Evolutionary conservation across 2,797 vertebrate species (phyloP).

Genomic region (Agapornis canus): DNA sequence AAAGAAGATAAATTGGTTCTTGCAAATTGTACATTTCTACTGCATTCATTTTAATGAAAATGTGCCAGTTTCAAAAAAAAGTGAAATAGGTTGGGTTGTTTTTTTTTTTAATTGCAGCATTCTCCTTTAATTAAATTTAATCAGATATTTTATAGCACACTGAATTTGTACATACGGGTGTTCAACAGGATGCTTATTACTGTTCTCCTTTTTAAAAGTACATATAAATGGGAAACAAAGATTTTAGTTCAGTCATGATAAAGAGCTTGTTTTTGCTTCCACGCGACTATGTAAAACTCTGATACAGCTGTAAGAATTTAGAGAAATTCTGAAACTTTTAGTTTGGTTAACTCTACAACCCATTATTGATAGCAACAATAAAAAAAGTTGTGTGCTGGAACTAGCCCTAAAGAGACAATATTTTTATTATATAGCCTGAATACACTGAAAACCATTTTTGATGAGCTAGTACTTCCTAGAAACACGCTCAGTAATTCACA

Average conservation of each 20-base stretch:
- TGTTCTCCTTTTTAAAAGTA: neutral
- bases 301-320: neutral
- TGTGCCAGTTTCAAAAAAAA: neutral
- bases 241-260: neutral
- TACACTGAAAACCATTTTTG: neutral
- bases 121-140: slow-evolving; percentile 19
- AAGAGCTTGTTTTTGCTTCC: neutral
- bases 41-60: slow-evolving; percentile 7
- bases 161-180: neutral
- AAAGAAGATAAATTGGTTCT: slow-evolving; percentile 5
- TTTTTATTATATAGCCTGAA: neutral
- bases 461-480: neutral
- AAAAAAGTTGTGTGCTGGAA: neutral
- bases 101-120: neutral
- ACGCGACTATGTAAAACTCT: neutral
- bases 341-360: neutral
- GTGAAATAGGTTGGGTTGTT: neutral
- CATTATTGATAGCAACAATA: neutral
- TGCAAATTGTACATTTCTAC: neutral
- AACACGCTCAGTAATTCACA: neutral
- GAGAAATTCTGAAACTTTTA: neutral
- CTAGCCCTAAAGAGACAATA: neutral
- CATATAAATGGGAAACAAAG: neutral
- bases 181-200: neutral
- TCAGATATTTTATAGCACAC: neutral